phyloP scores from a whole-genome alignment of 2,113 vertebrate genomes.

The Balaenoptera acutorostrata region DNA sequence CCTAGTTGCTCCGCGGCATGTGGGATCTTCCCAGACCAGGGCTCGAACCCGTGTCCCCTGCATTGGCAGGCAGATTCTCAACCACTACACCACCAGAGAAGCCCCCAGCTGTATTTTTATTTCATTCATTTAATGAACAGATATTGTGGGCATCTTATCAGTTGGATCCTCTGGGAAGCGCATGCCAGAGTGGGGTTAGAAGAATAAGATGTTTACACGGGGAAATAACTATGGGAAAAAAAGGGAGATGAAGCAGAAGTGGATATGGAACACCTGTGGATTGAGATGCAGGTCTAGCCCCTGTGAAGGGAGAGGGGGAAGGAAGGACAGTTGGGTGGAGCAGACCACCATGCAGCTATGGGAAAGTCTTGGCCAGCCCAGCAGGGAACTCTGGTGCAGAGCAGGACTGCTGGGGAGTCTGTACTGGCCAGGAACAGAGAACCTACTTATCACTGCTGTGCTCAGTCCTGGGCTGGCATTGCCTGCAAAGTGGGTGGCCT shows the following conservation, averaged over 20 bases:
- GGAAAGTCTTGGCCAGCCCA: not conserved
- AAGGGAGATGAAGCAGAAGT: not conserved
- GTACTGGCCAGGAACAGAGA: not conserved
- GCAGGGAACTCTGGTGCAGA: not conserved
- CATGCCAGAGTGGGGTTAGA: not conserved
- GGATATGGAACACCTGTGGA: not conserved
- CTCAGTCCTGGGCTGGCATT: not conserved
- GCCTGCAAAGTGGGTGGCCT: not conserved
- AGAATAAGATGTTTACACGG: not conserved
- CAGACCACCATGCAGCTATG: fast-evolving
- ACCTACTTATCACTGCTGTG: fast-evolving
- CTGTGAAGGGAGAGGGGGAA: not conserved
- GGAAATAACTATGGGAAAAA: not conserved
- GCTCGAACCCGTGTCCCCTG: no score
- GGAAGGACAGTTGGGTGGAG: fast-evolving
- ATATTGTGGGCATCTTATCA: not conserved
- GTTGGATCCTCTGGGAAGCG: not conserved
- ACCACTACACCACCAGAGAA: no score
- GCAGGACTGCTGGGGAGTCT: not conserved
- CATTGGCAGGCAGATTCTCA: no score
- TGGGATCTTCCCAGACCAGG: no score
- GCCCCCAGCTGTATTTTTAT: not conserved
- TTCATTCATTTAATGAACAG: not conserved
- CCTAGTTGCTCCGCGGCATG: no score
- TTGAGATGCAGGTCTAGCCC: not conserved